These are phyloP conservation scores for Orius insidiosus DNA, from an alignment of 1,140 invertebrate species.

Conservation along the genomic window DNA sequence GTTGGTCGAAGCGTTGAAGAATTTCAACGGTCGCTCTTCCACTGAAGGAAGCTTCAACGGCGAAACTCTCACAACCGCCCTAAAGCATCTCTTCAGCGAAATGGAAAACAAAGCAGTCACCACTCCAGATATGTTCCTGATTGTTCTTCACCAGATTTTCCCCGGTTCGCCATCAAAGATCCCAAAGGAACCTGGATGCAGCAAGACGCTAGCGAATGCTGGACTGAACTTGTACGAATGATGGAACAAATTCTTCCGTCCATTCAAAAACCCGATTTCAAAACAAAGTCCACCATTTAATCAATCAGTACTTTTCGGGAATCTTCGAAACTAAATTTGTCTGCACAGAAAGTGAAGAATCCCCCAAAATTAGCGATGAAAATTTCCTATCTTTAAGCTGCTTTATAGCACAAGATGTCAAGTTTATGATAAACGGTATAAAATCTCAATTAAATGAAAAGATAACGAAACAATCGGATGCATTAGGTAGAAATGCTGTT, in stretches of 20 bases:
- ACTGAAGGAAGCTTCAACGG: slow-evolving; percentile 30
- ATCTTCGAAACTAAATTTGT: slow-evolving; percentile 75
- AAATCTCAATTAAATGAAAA: slow-evolving; percentile 79
- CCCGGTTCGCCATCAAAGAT: slow-evolving; percentile 7
- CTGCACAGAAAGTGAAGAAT: slow-evolving; percentile 66
- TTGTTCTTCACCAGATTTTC: slow-evolving; percentile 9
- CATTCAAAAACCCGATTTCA: not conserved
- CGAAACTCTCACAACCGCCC: not conserved
- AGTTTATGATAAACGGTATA: slow-evolving; percentile 89
- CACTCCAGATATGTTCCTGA: not conserved
- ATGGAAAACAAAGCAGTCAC: not conserved
- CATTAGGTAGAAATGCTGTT: slow-evolving; percentile 71
- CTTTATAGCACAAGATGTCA: slow-evolving; percentile 95
- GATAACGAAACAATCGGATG: slow-evolving; percentile 81
- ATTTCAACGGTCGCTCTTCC: slow-evolving; percentile 35
- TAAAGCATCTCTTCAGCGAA: not conserved
- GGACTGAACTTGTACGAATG: slow-evolving; percentile 86
- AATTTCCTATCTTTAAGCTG: slow-evolving; percentile 91
- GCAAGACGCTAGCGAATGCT: slow-evolving; percentile 79
- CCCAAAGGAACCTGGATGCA: slow-evolving; percentile 35
- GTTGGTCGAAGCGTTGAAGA: slow-evolving; percentile 53
- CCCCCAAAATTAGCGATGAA: slow-evolving; percentile 53
- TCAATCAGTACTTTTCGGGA: slow-evolving; percentile 91
- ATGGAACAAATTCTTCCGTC: slow-evolving; percentile 48
- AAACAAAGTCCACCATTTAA: slow-evolving; percentile 41